These are phyloP conservation scores for Sminthurides aquaticus DNA, from an alignment of 2,888 invertebrate genomes.

Conservation along the genomic window DNA sequence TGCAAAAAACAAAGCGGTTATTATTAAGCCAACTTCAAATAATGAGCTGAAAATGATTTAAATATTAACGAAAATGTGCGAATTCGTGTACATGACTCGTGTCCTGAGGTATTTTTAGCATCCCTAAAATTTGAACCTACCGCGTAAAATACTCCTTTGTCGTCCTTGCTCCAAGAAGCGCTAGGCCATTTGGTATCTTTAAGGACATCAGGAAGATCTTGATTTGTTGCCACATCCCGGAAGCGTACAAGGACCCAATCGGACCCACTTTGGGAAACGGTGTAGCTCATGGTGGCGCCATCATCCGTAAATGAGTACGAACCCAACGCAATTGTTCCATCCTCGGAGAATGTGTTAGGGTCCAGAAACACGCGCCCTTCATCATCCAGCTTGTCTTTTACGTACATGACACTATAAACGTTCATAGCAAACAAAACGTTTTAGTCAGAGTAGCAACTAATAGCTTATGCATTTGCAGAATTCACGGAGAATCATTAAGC, in stretches of 20 bases:
- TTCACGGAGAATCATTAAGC: neutral
- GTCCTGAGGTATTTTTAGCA: too few relatives aligned
- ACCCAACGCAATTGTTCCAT: slow-evolving; percentile 48
- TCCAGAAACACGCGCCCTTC: slow-evolving; percentile 52
- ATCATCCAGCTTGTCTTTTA: slow-evolving; percentile 49
- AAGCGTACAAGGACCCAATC: slow-evolving; percentile 52
- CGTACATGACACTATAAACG: slow-evolving; percentile 50
- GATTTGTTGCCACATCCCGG: slow-evolving; percentile 28
- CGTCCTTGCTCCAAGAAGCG: slow-evolving; percentile 53
- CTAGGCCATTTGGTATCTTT: slow-evolving; percentile 51
- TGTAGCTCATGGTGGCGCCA: slow-evolving; percentile 51
- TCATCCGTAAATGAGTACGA: slow-evolving; percentile 49
- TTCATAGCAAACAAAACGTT: too few relatives aligned
- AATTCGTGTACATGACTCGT: too few relatives aligned
- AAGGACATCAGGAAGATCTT: slow-evolving; percentile 50
- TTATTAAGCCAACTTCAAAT: neutral
- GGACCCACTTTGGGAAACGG: slow-evolving; percentile 52
- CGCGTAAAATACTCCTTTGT: slow-evolving; percentile 54
- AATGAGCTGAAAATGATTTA: neutral
- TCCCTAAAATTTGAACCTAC: slow-evolving; percentile 19
- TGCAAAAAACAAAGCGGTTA: slow-evolving; percentile 1
- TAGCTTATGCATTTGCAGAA: neutral
- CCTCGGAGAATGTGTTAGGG: slow-evolving; percentile 52
- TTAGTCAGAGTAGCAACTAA: slow-evolving; percentile 6
- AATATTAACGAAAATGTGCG: too few relatives aligned